Conservation (phyloP, 1,140 invertebrate genomes). For the Daktulosphaira vitifoliae region DNA sequence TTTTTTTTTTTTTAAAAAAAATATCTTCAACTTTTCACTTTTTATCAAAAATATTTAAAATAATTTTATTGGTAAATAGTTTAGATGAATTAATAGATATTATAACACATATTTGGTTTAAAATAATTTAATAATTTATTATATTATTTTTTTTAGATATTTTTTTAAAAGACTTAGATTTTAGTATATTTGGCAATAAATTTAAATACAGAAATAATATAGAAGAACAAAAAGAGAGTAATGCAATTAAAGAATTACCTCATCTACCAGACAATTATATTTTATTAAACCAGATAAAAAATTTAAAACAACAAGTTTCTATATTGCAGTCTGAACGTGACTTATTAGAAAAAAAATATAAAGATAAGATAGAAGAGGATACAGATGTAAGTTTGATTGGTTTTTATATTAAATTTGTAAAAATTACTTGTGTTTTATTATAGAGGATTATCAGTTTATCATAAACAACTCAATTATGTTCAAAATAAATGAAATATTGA, state of each 20-base stretch:
- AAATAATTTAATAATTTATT: too few relatives aligned
- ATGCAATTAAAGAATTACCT: background rate
- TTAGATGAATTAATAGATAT: too few relatives aligned
- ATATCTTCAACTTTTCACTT: too few relatives aligned
- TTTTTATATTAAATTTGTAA: too few relatives aligned
- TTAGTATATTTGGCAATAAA: constrained; percentile 4
- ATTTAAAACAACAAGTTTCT: constrained; percentile 4
- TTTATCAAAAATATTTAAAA: too few relatives aligned
- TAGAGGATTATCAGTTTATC: too few relatives aligned
- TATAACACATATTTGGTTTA: too few relatives aligned
- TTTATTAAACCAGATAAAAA: constrained; percentile 15
- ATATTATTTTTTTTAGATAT: constrained; percentile 7
- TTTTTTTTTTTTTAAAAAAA: too few relatives aligned
- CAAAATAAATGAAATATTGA: too few relatives aligned
- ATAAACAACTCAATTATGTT: too few relatives aligned
- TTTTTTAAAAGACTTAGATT: constrained; percentile 19
- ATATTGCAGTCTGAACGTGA: constrained; percentile 19
- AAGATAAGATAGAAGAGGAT: constrained; percentile 28
- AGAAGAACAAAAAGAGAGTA: constrained; percentile 9
- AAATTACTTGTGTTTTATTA: too few relatives aligned
- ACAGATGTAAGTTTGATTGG: background rate
- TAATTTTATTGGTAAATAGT: too few relatives aligned
- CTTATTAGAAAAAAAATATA: constrained; percentile 4
- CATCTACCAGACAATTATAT: background rate
- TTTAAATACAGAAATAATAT: background rate